Evolutionary conservation across 1,140 invertebrate genomes (phyloP).

Genomic region (Zaprionus capensis): DNA sequence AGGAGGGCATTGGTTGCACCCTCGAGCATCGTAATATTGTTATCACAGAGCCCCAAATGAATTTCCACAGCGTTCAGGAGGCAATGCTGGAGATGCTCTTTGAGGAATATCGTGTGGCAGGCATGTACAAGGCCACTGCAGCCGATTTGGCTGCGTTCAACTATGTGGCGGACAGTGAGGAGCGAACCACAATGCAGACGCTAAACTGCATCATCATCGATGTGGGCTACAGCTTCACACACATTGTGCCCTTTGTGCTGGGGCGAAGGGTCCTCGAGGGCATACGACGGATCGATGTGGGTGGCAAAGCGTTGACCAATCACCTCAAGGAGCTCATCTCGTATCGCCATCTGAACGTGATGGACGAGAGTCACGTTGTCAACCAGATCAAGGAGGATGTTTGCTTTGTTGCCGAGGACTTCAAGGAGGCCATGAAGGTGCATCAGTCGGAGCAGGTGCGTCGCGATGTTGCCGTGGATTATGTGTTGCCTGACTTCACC

Average conservation of each 20-base stretch:
- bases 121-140: conserved; percentile 92
- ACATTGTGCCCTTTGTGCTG: conserved; percentile 97
- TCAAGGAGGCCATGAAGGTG: conserved; percentile 92
- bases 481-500: conserved; percentile 98
- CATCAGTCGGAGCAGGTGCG: conserved; percentile 87
- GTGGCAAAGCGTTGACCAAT: conserved; percentile 98
- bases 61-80: conserved; percentile 96
- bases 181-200: conserved; percentile 79
- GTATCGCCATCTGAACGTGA: conserved; percentile 96
- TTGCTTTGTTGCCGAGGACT: conserved; percentile 96
- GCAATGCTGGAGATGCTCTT: conserved; percentile 98
- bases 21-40: conserved; percentile 92
- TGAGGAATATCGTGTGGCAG: conserved; percentile 97
- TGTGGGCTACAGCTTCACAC: conserved; percentile 97
- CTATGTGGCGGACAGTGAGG: conserved; percentile 85
- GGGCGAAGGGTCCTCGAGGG: conserved; percentile 92
- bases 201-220: conserved; percentile 95
- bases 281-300: conserved; percentile 95
- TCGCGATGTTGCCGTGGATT: conserved; percentile 92
- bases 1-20: conserved; percentile 92
- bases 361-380: conserved; percentile 99
- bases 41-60: conserved; percentile 97
- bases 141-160: conserved; percentile 89
- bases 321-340: conserved; percentile 99
- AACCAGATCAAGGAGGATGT: conserved; percentile 99